phyloP scores from a whole-genome alignment of 2,797 vertebrate genomes.

The Pangasius larnaudii region DNA sequence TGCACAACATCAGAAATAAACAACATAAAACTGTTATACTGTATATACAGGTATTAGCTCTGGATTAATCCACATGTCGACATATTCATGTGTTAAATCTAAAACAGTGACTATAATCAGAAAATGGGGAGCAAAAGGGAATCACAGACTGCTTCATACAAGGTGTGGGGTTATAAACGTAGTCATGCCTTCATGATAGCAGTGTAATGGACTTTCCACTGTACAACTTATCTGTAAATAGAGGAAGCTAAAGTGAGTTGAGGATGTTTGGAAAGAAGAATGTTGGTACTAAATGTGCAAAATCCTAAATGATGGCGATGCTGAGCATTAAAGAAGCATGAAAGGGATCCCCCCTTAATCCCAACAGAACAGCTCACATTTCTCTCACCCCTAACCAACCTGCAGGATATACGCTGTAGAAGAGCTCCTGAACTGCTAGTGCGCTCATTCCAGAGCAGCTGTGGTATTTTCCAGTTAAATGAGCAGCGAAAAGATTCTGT shows the following conservation, averaged over 20 bases:
- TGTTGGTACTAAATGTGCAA: not conserved
- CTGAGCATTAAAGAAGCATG: not conserved
- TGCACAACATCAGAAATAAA: too few species aligned
- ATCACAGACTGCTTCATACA: not conserved
- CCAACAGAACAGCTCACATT: not conserved
- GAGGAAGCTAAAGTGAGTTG: not conserved
- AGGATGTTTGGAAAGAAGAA: not conserved
- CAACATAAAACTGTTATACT: too few species aligned
- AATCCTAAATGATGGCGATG: not conserved
- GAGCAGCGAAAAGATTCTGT: conserved; percentile 8
- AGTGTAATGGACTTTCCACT: conserved; percentile 27
- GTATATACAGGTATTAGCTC: too few species aligned
- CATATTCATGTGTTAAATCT: too few species aligned
- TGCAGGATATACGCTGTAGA: not conserved
- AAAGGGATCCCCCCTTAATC: not conserved
- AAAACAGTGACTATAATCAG: too few species aligned
- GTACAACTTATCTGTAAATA: not conserved
- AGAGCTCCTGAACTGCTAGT: not conserved
- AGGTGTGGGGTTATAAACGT: not conserved
- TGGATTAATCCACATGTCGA: too few species aligned
- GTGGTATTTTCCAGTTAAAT: conserved; percentile 5
- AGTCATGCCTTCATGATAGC: conserved; percentile 8
- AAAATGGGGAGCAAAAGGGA: not conserved
- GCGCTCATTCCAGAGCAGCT: not conserved
- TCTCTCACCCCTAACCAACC: not conserved